These are phyloP conservation scores for Euproctis similis DNA, from an alignment of 2,888 invertebrate species.

Conservation along the genomic window DNA sequence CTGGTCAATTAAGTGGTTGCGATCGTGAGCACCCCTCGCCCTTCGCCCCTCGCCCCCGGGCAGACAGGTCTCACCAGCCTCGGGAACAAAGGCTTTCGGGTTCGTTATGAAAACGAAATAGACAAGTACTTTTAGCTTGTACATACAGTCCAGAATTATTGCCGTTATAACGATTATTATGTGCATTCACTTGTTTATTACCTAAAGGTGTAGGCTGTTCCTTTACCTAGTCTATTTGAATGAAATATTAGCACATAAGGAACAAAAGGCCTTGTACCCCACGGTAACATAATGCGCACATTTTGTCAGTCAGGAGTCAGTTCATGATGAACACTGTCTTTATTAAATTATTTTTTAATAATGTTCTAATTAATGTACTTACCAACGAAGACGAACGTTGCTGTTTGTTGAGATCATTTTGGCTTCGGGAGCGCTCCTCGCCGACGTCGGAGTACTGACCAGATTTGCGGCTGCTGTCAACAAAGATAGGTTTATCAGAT, in stretches of 20 bases:
- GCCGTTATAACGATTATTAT: too few relatives aligned
- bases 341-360: not conserved
- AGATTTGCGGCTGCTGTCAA: slow-evolving; percentile 57
- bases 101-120: slow-evolving; percentile 3
- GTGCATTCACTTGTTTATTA: too few relatives aligned
- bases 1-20: slow-evolving; percentile 18
- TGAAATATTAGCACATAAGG: too few relatives aligned
- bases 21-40: slow-evolving; percentile 10
- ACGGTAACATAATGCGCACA: too few relatives aligned
- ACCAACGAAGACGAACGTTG: slow-evolving; percentile 66
- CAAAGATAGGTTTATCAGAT: slow-evolving; percentile 7
- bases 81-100: slow-evolving; percentile 12
- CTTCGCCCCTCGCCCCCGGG: too few relatives aligned
- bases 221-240: too few relatives aligned
- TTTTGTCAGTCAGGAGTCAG: too few relatives aligned
- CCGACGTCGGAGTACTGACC: slow-evolving; percentile 68
- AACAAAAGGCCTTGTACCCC: too few relatives aligned
- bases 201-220: too few relatives aligned
- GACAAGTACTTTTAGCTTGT: not conserved
- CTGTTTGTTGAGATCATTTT: slow-evolving; percentile 58
- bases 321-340: not conserved
- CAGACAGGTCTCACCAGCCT: slow-evolving; percentile 18
- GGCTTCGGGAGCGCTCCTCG: slow-evolving; percentile 55
- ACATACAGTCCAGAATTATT: not conserved
- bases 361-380: slow-evolving; percentile 20